These are phyloP conservation scores for Colostygia pectinataria DNA, from an alignment of 2,888 invertebrate genomes.

Conservation along the genomic window DNA sequence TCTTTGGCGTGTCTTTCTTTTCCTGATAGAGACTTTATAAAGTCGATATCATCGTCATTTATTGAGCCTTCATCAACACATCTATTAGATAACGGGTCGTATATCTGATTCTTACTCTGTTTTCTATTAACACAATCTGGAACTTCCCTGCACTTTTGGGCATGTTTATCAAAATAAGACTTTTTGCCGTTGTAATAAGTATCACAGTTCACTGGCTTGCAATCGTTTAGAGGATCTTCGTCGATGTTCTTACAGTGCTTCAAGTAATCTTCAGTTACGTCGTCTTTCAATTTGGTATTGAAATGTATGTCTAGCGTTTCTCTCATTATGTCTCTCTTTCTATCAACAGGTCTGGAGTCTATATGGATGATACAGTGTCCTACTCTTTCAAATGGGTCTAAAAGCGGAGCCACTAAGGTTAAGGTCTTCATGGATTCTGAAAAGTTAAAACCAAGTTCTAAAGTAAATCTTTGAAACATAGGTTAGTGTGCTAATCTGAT, in stretches of 20 bases:
- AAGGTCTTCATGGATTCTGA: constrained; percentile 52
- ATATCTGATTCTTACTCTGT: constrained; percentile 39
- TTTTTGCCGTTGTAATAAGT: constrained; percentile 60
- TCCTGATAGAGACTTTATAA: constrained; percentile 46
- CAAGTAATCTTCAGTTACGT: constrained; percentile 31
- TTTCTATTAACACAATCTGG: constrained; percentile 50
- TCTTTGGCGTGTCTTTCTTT: constrained; percentile 48
- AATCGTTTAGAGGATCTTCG: constrained; percentile 63
- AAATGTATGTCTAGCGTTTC: constrained; percentile 58
- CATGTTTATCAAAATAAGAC: constrained; percentile 46
- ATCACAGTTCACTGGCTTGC: constrained; percentile 67
- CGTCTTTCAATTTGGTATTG: constrained; percentile 51
- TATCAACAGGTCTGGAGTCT: constrained; percentile 51
- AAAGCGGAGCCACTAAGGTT: constrained; percentile 57
- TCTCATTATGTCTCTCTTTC: constrained; percentile 44
- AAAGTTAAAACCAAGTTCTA: background rate
- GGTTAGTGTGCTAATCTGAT: no score
- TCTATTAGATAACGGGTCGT: constrained; percentile 54
- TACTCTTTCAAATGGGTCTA: constrained; percentile 53
- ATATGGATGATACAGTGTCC: constrained; percentile 61
- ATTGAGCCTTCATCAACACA: constrained; percentile 48
- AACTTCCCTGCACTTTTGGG: constrained; percentile 48
- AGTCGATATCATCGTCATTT: constrained; percentile 50
- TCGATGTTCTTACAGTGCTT: constrained; percentile 52
- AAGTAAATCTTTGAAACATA: no score